Percentiles rank a stretch among this genome's conserved stretches.
These are phyloP conservation scores for Astropecten irregularis DNA, from an alignment of 53 echinoderm and acorn worm species.

Conservation along the genomic window DNA sequence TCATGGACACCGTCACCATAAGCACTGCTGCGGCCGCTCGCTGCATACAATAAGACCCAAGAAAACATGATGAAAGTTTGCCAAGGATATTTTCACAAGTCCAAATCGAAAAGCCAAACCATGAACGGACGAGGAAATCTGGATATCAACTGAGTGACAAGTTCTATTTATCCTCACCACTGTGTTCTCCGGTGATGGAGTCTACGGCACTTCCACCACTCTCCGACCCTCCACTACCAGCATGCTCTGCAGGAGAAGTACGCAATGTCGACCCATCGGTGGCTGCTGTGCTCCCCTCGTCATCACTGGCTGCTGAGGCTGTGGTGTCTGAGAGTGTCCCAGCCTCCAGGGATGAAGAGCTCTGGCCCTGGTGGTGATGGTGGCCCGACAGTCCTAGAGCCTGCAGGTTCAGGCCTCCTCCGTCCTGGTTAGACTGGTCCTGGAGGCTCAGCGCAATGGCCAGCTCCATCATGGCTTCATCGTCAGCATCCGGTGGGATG, in stretches of 20 bases:
- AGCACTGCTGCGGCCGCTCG: conserved; percentile 97
- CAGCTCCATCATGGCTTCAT: conserved; percentile 97
- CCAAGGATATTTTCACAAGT: not conserved
- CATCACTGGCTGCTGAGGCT: conserved; percentile 97
- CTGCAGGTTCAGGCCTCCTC: conserved; percentile 68
- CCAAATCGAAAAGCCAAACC: not conserved
- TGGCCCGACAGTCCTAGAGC: conserved; percentile 66
- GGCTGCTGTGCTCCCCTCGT: conserved; percentile 97
- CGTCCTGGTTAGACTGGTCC: conserved; percentile 74
- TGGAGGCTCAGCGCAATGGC: conserved; percentile 90
- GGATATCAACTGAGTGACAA: too few species aligned
- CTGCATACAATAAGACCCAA: conserved; percentile 35
- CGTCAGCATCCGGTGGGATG: conserved; percentile 95
- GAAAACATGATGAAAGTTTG: not conserved
- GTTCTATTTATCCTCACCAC: conserved; percentile 70
- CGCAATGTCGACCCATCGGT: conserved; percentile 95
- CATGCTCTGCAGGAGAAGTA: conserved; percentile 98
- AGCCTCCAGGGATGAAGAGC: conserved; percentile 90
- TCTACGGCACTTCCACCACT: conserved; percentile 96
- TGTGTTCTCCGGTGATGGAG: conserved; percentile 97
- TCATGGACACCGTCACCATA: conserved; percentile 92
- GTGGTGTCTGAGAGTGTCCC: conserved; percentile 96
- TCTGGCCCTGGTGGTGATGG: conserved; percentile 79
- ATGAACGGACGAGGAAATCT: too few species aligned
- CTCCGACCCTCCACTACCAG: conserved; percentile 95